These are phyloP conservation scores for Callithrix jacchus DNA, from an alignment of 2,113 vertebrate genomes.

Conservation along the genomic window DNA sequence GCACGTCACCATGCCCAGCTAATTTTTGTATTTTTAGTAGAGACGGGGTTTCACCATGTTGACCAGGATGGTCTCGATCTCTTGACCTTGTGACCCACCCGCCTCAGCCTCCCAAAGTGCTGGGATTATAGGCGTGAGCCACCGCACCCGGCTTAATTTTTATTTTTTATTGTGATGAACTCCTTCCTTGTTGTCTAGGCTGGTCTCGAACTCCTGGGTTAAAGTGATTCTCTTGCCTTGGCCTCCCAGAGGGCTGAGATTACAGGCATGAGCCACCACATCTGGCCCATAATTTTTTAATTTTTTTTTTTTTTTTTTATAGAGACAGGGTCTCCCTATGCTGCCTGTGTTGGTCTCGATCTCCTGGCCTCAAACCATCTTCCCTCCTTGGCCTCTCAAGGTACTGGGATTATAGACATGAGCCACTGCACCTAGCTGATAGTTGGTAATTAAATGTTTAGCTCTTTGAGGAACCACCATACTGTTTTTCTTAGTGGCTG, in stretches of 20 bases:
- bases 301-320: neutral
- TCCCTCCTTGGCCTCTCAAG: neutral
- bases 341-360: neutral
- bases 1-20: too few species aligned
- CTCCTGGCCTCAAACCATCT: neutral
- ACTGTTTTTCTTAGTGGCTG: neutral
- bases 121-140: too few species aligned
- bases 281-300: too few species aligned
- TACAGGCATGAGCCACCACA: neutral
- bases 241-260: neutral
- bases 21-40: too few species aligned
- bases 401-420: neutral
- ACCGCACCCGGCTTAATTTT: too few species aligned
- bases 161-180: neutral
- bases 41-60: too few species aligned
- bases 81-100: too few species aligned
- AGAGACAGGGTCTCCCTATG: neutral
- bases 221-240: neutral
- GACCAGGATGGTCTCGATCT: too few species aligned
- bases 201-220: neutral
- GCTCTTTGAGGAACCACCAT: neutral
- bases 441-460: neutral
- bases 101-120: too few species aligned
- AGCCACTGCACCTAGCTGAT: neutral
- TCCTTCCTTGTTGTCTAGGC: neutral